phyloP scores from a whole-genome alignment of 2,888 invertebrate species.

The Leuctra nigra region DNA sequence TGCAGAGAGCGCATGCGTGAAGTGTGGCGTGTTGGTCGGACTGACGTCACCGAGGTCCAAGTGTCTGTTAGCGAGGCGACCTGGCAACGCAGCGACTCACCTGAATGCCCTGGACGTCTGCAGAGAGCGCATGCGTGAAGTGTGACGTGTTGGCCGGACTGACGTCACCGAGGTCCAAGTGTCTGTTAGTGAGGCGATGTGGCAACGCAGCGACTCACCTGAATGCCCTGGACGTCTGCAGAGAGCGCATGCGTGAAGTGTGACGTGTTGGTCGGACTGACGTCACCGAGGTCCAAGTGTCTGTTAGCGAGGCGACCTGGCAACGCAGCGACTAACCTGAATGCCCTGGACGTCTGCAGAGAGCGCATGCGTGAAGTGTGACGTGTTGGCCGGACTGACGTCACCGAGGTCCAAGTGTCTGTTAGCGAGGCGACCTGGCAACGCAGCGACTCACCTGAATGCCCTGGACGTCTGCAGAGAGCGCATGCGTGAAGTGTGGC shows the following conservation, averaged over 20 bases:
- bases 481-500: constrained; percentile 48
- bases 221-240: constrained; percentile 52
- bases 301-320: constrained; percentile 51
- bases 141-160: constrained; percentile 53
- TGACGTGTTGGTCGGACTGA: constrained; percentile 52
- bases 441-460: constrained; percentile 55
- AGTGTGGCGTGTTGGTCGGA: constrained; percentile 52
- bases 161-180: constrained; percentile 59
- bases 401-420: constrained; percentile 59
- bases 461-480: constrained; percentile 51
- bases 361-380: constrained; percentile 50
- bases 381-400: constrained; percentile 53
- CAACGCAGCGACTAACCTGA: constrained; percentile 55
- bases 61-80: constrained; percentile 51
- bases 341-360: constrained; percentile 52
- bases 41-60: constrained; percentile 60
- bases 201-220: constrained; percentile 57
- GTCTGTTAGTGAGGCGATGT: constrained; percentile 49
- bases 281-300: constrained; percentile 58
- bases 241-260: constrained; percentile 51
- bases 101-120: constrained; percentile 54
- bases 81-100: constrained; percentile 46
- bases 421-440: constrained; percentile 50
- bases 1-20: constrained; percentile 47
- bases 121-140: constrained; percentile 48